Percentiles rank a stretch among this genome's conserved stretches.
Evolutionary conservation across 2,797 vertebrate genomes (phyloP).

Genomic region (Notolabrus celidotus): DNA sequence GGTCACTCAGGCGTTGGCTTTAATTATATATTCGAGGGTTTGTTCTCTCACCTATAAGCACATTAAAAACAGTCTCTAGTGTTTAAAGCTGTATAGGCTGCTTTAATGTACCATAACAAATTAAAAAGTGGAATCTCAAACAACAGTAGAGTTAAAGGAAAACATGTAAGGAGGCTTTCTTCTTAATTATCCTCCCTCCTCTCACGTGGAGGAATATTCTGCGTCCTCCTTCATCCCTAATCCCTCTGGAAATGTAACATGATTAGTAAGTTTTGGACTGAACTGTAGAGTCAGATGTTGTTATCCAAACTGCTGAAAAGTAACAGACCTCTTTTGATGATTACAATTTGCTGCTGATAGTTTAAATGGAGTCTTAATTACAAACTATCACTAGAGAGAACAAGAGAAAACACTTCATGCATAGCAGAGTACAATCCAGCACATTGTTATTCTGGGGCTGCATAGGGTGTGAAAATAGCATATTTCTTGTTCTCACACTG

Average conservation of each 20-base stretch:
- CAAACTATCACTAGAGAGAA: conserved; percentile 37
- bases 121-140: not conserved
- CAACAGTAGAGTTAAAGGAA: conserved; percentile 11
- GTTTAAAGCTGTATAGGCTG: not conserved
- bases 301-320: conserved; percentile 26
- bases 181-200: conserved; percentile 30
- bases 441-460: conserved; percentile 47
- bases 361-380: conserved; percentile 54
- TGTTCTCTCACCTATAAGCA: not conserved
- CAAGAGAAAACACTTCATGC: conserved; percentile 47
- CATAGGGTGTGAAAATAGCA: conserved; percentile 40
- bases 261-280: conserved; percentile 21
- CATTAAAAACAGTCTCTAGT: not conserved
- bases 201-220: conserved; percentile 12
- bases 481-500: conserved; percentile 28
- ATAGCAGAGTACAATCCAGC: conserved; percentile 25
- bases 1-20: too few relatives aligned
- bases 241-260: conserved; percentile 42
- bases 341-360: conserved; percentile 25
- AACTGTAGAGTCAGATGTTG: not conserved
- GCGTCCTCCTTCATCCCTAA: conserved; percentile 6
- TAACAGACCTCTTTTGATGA: conserved; percentile 38
- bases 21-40: not conserved
- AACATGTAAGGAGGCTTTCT: not conserved
- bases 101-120: conserved; percentile 10